phyloP scores from a whole-genome alignment of 2,113 vertebrate species.

The Mirza zaza region DNA sequence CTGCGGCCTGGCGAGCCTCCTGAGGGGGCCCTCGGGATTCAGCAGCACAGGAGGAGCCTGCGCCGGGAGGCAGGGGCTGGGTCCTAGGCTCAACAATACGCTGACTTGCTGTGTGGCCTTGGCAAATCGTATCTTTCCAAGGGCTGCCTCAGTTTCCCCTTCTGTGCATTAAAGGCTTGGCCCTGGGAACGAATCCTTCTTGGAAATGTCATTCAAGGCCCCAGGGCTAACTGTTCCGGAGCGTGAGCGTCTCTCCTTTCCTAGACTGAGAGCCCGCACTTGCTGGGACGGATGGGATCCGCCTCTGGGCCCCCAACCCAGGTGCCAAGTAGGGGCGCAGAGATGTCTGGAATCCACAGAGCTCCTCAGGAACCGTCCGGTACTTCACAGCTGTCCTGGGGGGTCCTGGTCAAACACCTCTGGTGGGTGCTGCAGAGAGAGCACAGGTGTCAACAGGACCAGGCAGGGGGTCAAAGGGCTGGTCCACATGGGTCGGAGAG shows the following conservation, averaged over 20 bases:
- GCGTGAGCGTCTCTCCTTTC: background rate
- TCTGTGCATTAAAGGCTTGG: background rate
- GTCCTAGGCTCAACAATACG: background rate
- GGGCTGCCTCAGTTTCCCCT: conserved; percentile 18
- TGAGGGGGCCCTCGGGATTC: background rate
- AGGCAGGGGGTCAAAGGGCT: background rate
- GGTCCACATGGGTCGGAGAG: background rate
- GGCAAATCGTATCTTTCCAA: background rate
- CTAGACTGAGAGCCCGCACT: background rate
- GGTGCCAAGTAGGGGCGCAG: background rate
- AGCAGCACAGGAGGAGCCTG: background rate
- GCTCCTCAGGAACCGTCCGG: background rate
- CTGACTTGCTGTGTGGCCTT: background rate
- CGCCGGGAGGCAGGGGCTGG: background rate
- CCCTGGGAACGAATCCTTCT: background rate
- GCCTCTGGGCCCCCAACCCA: background rate
- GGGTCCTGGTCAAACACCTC: background rate
- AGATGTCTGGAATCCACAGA: background rate
- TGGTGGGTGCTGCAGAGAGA: background rate
- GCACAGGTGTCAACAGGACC: background rate
- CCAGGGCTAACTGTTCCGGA: background rate
- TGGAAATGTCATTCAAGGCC: background rate
- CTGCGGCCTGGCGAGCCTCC: background rate
- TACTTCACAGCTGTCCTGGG: background rate
- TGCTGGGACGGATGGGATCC: background rate